These are phyloP conservation scores for Hylomyscus alleni DNA, from an alignment of 2,797 vertebrate species.

Conservation along the genomic window DNA sequence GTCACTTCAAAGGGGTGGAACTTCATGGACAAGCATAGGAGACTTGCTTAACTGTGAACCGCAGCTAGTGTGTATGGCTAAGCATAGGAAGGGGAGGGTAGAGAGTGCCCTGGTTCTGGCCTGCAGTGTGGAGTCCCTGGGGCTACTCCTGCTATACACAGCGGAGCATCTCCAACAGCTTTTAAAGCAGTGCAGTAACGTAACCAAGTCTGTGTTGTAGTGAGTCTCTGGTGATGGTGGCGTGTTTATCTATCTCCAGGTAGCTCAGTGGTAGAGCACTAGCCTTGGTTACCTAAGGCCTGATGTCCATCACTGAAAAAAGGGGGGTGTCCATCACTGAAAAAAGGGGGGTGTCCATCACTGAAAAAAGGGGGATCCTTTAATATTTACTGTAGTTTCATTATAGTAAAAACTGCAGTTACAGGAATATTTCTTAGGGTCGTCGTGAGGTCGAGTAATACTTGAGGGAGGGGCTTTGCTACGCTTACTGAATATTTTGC, in stretches of 20 bases:
- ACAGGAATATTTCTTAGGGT: neutral
- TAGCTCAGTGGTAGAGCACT: neutral
- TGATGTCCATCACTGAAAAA: neutral
- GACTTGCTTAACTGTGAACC: conserved; percentile 29
- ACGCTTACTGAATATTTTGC: neutral
- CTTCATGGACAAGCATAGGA: neutral
- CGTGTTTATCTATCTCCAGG: neutral
- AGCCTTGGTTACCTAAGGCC: neutral
- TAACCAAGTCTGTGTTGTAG: conserved; percentile 18
- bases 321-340: neutral
- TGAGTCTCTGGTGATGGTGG: neutral
- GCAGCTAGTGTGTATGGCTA: neutral
- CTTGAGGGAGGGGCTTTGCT: conserved; percentile 28
- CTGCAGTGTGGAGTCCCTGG: neutral
- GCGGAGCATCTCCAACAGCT: neutral
- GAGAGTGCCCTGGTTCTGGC: neutral
- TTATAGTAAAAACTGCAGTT: conserved; percentile 25
- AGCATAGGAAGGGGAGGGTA: neutral
- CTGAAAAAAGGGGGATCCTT: neutral
- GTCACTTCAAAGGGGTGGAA: neutral
- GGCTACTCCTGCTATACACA: neutral
- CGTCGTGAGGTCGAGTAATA: neutral
- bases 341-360: too few species aligned
- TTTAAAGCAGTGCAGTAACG: neutral
- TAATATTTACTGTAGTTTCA: conserved; percentile 29